These are phyloP conservation scores for Dufourea novaeangliae DNA, from an alignment of 1,140 invertebrate genomes.

Conservation along the genomic window DNA sequence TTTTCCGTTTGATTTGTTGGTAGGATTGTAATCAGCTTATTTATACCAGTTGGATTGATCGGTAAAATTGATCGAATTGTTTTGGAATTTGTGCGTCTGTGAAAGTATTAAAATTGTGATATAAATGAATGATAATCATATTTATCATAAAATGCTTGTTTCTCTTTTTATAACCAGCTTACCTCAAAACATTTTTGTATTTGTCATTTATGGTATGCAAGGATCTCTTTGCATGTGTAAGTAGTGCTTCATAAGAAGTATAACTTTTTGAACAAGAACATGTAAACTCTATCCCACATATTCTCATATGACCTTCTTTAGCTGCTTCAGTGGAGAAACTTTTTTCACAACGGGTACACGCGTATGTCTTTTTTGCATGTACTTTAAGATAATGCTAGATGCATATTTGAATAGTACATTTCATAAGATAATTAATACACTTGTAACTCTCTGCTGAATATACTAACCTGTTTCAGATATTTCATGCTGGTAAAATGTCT, in stretches of 20 bases:
- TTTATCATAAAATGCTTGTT: not conserved
- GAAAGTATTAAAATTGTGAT: conserved; percentile 19
- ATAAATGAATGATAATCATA: conserved; percentile 19
- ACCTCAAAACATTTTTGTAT: conserved; percentile 73
- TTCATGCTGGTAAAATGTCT: conserved; percentile 78
- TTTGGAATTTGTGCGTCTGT: conserved; percentile 54
- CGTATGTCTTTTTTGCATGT: conserved; percentile 83
- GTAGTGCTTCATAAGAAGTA: conserved; percentile 82
- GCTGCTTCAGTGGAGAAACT: conserved; percentile 82
- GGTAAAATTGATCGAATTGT: conserved; percentile 29
- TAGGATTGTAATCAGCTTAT: conserved; percentile 67
- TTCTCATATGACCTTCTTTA: conserved; percentile 79
- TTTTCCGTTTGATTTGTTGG: conserved; percentile 54
- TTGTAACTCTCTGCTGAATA: not conserved
- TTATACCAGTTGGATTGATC: conserved; percentile 13
- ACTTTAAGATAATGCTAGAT: conserved; percentile 85
- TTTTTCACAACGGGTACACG: conserved; percentile 82
- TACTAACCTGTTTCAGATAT: conserved; percentile 79
- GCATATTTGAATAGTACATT: conserved; percentile 8
- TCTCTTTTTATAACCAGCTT: conserved; percentile 36
- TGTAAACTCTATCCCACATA: conserved; percentile 81
- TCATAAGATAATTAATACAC: not conserved
- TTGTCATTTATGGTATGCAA: conserved; percentile 78
- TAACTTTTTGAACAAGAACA: conserved; percentile 83
- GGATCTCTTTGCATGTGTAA: conserved; percentile 83